These are phyloP conservation scores for Chrysomela aeneicollis DNA, from an alignment of 2,888 invertebrate genomes.

Conservation along the genomic window DNA sequence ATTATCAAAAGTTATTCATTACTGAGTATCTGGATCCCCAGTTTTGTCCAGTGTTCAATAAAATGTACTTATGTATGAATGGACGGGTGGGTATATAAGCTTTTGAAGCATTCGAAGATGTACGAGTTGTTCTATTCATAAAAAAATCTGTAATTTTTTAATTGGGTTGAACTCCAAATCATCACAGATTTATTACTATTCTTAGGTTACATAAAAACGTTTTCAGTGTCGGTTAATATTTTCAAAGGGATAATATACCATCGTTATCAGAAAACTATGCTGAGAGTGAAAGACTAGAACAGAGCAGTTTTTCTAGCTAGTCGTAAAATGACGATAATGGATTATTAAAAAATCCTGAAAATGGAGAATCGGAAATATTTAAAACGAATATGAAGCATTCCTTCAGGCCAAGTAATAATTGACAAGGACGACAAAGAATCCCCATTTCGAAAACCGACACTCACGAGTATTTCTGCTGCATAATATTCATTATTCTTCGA, in stretches of 20 bases:
- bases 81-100: slow-evolving; percentile 43
- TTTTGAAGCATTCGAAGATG: slow-evolving; percentile 27
- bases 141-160: slow-evolving; percentile 38
- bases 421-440: background rate
- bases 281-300: slow-evolving; percentile 31
- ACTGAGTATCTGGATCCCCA: background rate
- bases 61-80: slow-evolving; percentile 18
- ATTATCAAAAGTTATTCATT: too few relatives aligned
- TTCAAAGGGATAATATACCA: slow-evolving; percentile 16
- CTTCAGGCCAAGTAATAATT: background rate
- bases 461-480: background rate
- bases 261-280: background rate
- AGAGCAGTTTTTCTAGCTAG: background rate
- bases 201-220: slow-evolving; percentile 47
- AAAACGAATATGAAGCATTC: background rate
- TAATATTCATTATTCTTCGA: background rate
- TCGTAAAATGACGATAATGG: background rate
- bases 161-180: slow-evolving; percentile 45
- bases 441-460: background rate
- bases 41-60: background rate
- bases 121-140: slow-evolving; percentile 31
- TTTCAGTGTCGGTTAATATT: slow-evolving; percentile 35
- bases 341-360: background rate
- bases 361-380: background rate
- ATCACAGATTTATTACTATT: slow-evolving; percentile 51